Conservation (phyloP, 2,113 vertebrate species). For the Heterotis niloticus region DNA sequence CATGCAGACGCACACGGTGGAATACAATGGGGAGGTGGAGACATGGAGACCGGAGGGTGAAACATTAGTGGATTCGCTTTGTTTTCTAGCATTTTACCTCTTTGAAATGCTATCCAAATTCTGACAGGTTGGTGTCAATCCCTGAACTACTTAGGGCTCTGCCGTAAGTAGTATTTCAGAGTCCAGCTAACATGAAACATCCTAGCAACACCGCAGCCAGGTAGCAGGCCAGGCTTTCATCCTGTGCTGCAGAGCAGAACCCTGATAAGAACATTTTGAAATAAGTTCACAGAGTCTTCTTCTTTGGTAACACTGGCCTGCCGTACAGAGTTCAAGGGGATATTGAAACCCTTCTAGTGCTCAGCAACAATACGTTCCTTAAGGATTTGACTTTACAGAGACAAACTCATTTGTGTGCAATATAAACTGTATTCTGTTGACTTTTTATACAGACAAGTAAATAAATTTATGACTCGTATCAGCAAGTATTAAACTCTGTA, state of each 20-base stretch:
- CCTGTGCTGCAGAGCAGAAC: slow-evolving; percentile 29
- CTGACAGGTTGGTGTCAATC: too few species aligned
- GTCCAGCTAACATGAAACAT: slow-evolving; percentile 30
- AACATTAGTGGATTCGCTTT: neutral
- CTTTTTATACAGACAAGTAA: too few species aligned
- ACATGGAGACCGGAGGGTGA: neutral
- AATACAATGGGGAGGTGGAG: neutral
- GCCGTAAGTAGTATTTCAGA: slow-evolving; percentile 7
- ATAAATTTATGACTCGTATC: too few species aligned
- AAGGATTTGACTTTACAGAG: neutral
- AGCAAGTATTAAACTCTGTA: too few species aligned
- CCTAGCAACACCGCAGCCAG: slow-evolving; percentile 26
- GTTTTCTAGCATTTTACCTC: neutral
- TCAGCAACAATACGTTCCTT: slow-evolving; percentile 19
- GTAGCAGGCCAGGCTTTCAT: slow-evolving; percentile 27
- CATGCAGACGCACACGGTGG: neutral
- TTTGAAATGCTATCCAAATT: neutral
- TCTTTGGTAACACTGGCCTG: slow-evolving; percentile 25
- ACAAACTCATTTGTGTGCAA: neutral
- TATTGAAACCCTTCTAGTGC: slow-evolving; percentile 27
- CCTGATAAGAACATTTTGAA: slow-evolving; percentile 26
- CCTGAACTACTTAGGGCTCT: too few species aligned
- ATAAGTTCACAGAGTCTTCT: slow-evolving; percentile 21
- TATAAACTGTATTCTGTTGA: too few species aligned
- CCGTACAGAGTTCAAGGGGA: slow-evolving; percentile 28